Evolutionary conservation across 2,888 invertebrate species (phyloP).

Genomic region (Cheilosia scutellata): DNA sequence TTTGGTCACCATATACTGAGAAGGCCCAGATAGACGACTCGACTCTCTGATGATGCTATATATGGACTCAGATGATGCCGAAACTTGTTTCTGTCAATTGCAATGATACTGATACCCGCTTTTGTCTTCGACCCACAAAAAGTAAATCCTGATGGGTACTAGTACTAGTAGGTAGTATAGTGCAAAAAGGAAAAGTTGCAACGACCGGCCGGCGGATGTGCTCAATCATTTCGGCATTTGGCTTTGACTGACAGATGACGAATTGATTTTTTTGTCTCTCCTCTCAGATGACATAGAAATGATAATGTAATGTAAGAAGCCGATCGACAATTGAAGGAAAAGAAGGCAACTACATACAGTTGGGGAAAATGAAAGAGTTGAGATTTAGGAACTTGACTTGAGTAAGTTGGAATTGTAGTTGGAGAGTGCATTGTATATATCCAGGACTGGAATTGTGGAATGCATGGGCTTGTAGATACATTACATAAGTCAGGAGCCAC

Average conservation of each 20-base stretch:
- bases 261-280: slow-evolving; percentile 59
- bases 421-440: too few species aligned
- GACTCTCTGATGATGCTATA: neutral
- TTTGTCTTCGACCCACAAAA: slow-evolving; percentile 52
- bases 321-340: neutral
- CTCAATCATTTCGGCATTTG: slow-evolving; percentile 71
- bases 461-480: too few species aligned
- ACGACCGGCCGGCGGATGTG: slow-evolving; percentile 32
- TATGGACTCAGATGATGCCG: neutral
- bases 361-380: too few species aligned
- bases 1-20: neutral
- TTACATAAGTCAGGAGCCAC: too few species aligned
- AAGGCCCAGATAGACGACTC: neutral
- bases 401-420: too few species aligned
- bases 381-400: too few species aligned
- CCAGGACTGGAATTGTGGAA: too few species aligned
- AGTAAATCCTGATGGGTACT: slow-evolving; percentile 26
- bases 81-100: neutral
- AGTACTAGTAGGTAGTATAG: neutral
- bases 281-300: slow-evolving; percentile 62
- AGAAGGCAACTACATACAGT: too few species aligned
- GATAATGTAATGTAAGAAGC: slow-evolving; percentile 43
- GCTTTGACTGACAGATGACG: slow-evolving; percentile 67
- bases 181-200: slow-evolving; percentile 54
- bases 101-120: slow-evolving; percentile 3